These are phyloP conservation scores for Tragelaphus imberbis DNA, from an alignment of 2,113 vertebrate genomes.

Conservation along the genomic window DNA sequence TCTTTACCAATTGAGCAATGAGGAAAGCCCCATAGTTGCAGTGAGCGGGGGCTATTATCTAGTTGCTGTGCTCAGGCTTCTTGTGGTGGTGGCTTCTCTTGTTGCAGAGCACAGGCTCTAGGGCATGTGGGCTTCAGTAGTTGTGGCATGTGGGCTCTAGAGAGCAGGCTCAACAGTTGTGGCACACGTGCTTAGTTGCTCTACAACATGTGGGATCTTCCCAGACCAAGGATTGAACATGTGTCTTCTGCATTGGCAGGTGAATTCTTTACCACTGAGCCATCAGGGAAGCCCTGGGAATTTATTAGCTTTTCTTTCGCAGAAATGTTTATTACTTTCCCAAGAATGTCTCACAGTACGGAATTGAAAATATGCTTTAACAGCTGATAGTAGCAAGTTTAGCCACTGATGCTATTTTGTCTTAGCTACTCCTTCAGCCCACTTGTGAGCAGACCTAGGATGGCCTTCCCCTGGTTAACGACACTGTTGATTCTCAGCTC, in stretches of 20 bases:
- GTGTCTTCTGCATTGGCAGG: neutral
- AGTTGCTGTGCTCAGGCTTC: neutral
- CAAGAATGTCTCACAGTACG: neutral
- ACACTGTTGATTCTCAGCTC: neutral
- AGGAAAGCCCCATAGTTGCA: neutral
- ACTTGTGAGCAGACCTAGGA: neutral
- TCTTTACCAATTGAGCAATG: neutral
- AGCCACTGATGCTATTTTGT: neutral
- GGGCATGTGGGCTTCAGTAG: neutral
- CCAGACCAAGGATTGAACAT: neutral
- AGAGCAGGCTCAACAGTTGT: neutral
- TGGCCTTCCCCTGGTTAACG: neutral
- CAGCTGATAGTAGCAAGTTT: neutral
- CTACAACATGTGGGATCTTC: neutral
- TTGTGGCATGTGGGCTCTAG: neutral
- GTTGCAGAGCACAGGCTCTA: neutral
- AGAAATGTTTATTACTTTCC: neutral
- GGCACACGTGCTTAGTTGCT: neutral
- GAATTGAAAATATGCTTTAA: slow-evolving; percentile 22
- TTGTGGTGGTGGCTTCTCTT: neutral
- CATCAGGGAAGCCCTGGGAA: neutral
- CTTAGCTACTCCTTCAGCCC: neutral
- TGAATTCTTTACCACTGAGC: neutral
- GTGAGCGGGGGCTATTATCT: neutral
- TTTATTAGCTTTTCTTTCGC: neutral